Conservation (phyloP, 2,113 vertebrate genomes). For the Otocyon megalotis region DNA sequence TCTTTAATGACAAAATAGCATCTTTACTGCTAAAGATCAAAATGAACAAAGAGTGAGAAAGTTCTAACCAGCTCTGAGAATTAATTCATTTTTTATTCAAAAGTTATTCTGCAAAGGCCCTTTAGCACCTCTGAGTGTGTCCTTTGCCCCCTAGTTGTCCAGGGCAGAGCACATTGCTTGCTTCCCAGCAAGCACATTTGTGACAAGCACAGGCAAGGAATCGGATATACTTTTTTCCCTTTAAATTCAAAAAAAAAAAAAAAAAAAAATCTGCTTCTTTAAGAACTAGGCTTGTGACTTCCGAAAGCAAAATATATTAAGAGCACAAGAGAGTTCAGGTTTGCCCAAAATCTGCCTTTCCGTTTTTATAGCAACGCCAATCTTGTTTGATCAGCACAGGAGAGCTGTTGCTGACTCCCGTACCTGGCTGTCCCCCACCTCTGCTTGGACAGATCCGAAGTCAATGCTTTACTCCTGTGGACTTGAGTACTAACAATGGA, state of each 20-base stretch:
- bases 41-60: not conserved
- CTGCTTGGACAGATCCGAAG: slow-evolving; percentile 78
- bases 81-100: not conserved
- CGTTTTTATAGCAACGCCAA: slow-evolving; percentile 75
- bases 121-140: not conserved
- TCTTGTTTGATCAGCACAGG: slow-evolving; percentile 76
- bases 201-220: not conserved
- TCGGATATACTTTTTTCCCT: not conserved
- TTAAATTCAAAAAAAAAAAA: slow-evolving; percentile 77
- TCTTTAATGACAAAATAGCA: not conserved
- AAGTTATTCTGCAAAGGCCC: not conserved
- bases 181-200: not conserved
- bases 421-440: slow-evolving; percentile 76
- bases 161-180: not conserved
- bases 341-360: slow-evolving; percentile 77
- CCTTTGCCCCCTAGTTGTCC: not conserved
- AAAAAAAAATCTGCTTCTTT: slow-evolving; percentile 59
- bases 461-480: slow-evolving; percentile 77
- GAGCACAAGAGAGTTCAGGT: slow-evolving; percentile 30
- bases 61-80: not conserved
- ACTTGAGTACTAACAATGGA: slow-evolving; percentile 71
- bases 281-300: slow-evolving; percentile 72
- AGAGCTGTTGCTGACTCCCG: slow-evolving; percentile 77
- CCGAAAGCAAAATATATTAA: slow-evolving; percentile 82
- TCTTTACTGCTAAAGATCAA: not conserved